These are phyloP conservation scores for Conger conger DNA, from an alignment of 2,113 vertebrate genomes.

Conservation along the genomic window DNA sequence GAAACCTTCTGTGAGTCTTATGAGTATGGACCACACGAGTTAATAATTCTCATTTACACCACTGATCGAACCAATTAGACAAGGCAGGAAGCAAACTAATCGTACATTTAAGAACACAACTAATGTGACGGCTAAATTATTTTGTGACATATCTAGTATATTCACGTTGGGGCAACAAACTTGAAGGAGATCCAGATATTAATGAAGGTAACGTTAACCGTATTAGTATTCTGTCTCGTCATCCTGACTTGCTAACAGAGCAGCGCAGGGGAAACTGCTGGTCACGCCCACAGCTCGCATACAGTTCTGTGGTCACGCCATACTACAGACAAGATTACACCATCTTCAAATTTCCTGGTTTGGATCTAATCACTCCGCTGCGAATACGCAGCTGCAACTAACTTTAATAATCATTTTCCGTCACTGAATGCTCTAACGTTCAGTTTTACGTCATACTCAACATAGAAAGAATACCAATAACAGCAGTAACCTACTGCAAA, in stretches of 20 bases:
- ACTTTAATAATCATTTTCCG: not conserved
- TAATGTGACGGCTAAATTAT: too few relatives aligned
- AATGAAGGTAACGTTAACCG: slow-evolving; percentile 9
- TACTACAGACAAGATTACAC: not conserved
- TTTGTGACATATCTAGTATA: too few relatives aligned
- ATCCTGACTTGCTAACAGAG: slow-evolving; percentile 55
- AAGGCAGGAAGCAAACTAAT: too few relatives aligned
- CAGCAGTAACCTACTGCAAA: too few relatives aligned
- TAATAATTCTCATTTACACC: not conserved
- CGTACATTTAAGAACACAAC: too few relatives aligned
- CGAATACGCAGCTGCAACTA: not conserved
- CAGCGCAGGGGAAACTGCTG: slow-evolving; percentile 41
- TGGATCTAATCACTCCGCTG: not conserved
- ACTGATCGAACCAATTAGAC: too few relatives aligned
- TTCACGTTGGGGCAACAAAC: not conserved
- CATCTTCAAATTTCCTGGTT: not conserved
- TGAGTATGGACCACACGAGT: not conserved
- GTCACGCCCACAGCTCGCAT: too few relatives aligned
- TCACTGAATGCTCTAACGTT: too few relatives aligned
- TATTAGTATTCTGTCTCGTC: slow-evolving; percentile 64
- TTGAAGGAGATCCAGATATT: not conserved
- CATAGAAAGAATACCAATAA: too few relatives aligned
- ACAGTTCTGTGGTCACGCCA: slow-evolving; percentile 34
- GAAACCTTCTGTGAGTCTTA: not conserved
- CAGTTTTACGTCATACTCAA: too few relatives aligned